Conservation (phyloP, 2,888 invertebrate genomes). For the Sepiola atlantica region DNA sequence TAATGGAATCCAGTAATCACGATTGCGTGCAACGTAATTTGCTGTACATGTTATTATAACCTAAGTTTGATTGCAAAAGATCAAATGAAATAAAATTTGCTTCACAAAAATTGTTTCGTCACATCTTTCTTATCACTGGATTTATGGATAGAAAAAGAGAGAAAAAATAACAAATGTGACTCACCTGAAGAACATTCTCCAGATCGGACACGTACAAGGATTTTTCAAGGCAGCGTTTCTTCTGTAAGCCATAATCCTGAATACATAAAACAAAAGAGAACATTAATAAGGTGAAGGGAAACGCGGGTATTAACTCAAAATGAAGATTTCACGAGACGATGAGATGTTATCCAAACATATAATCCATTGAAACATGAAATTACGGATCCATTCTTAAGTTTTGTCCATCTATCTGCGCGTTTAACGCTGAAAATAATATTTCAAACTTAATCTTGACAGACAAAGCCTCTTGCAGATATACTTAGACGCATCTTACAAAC, state of each 20-base stretch:
- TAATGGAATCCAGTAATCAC: background rate
- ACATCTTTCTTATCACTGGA: background rate
- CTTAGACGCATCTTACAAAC: too few species aligned
- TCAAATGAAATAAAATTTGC: background rate
- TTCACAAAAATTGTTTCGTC: background rate
- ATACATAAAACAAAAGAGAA: constrained; percentile 48
- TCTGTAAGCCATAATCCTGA: constrained; percentile 67
- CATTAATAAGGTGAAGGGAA: background rate
- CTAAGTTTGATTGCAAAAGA: background rate
- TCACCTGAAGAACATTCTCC: constrained; percentile 66
- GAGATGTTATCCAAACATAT: too few species aligned
- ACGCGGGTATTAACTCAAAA: background rate
- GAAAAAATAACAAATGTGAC: background rate
- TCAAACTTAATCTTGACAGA: too few species aligned
- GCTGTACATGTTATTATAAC: too few species aligned
- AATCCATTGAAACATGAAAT: too few species aligned
- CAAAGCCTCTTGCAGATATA: too few species aligned
- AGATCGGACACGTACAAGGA: constrained; percentile 66
- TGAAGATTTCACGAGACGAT: too few species aligned
- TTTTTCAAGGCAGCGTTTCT: constrained; percentile 67
- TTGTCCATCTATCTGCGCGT: too few species aligned
- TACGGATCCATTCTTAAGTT: too few species aligned
- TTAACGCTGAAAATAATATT: too few species aligned
- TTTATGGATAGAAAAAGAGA: background rate
- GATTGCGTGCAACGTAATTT: background rate